A percentile compares a stretch with the other conserved stretches of the same genome.
Conservation (phyloP, 1,140 invertebrate genomes). For the Diorhabda sublineata region DNA sequence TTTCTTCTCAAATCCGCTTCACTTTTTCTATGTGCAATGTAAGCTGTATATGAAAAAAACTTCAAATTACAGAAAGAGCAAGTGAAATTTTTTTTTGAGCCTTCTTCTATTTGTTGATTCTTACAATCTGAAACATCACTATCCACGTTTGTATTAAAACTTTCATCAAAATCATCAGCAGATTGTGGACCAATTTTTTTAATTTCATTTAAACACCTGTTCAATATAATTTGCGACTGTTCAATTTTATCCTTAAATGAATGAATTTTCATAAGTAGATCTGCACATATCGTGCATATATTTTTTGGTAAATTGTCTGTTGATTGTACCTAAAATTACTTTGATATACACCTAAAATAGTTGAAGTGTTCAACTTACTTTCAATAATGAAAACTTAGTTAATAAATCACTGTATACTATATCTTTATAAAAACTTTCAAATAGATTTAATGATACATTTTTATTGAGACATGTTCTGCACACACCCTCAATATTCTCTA, state of each 20-base stretch:
- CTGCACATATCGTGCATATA: slow-evolving; percentile 8
- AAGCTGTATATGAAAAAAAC: slow-evolving; percentile 5
- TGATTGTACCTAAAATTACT: slow-evolving; percentile 6
- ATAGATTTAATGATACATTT: slow-evolving; percentile 10
- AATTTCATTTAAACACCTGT: neutral
- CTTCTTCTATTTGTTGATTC: neutral
- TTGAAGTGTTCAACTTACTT: slow-evolving; percentile 7
- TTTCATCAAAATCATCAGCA: neutral
- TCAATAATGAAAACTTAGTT: neutral
- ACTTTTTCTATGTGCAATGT: slow-evolving; percentile 11
- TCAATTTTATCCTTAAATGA: slow-evolving; percentile 4
- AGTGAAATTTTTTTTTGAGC: slow-evolving; percentile 2
- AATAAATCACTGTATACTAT: slow-evolving; percentile 5
- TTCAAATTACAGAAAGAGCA: slow-evolving; percentile 10
- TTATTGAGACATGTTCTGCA: slow-evolving; percentile 10
- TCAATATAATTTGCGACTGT: slow-evolving; percentile 9
- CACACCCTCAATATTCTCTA: neutral
- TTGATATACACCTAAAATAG: neutral
- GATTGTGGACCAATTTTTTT: neutral
- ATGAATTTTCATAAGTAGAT: slow-evolving; percentile 13
- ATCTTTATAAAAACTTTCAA: slow-evolving; percentile 8
- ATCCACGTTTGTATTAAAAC: neutral
- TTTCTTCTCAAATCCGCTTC: slow-evolving; percentile 18
- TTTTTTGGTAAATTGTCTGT: slow-evolving; percentile 8
- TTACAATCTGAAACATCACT: neutral